Base-by-base conservation (phyloP, 2,113 vertebrate genomes). In the Aix galericulata region DNA sequence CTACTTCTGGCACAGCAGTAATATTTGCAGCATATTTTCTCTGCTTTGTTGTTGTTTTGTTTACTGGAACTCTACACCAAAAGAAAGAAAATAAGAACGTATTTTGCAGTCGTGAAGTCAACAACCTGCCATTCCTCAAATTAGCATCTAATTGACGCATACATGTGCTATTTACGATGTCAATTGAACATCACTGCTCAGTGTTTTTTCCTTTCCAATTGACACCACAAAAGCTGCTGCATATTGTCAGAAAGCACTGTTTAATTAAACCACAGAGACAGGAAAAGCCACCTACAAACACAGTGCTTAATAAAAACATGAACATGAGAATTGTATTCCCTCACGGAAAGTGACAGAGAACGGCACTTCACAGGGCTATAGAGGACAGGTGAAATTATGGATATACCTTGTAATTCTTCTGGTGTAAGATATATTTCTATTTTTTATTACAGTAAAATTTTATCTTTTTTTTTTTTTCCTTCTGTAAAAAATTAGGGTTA, bases 171-270 rank as follows among this genome's bases (percentile, higher is more conserved):
- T 5, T 92, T 60, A 34, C 0, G 0, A 50, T 84, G 42, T 94
- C 76, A 94, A 53, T 56, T 7, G 18, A 34, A 74, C 20, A 15
- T 88, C 84, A 86, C 3, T 48, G 29, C 34, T 83, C 32, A 22
- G 7, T 94, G 89, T 91, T 95, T 86, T 94, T 95, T 91, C 73
- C 85, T 93, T 89, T 95, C 55, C 82, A 91, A 62, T 31, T 26
- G 27, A 82, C 63, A 91, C 63, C 0, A 0, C 80, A 78, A 74
- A 90, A 74, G 27, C 50, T 36, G 74, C 79, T 77, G 68, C 13
- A 82, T 22, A 13, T 25, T 94, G 18, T 63, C 58, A 60, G 36
- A 75, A 14, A 67, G 7, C 27, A 34, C 22, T 42, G 64, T 44
- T 88, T 89, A 59, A 74, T 48, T 62, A 86, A 86, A 81, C 80